Evolutionary conservation across 2,888 invertebrate genomes (phyloP), one percentile per base, ranked within the genome.

Genomic region (Erebia epiphron): DNA sequence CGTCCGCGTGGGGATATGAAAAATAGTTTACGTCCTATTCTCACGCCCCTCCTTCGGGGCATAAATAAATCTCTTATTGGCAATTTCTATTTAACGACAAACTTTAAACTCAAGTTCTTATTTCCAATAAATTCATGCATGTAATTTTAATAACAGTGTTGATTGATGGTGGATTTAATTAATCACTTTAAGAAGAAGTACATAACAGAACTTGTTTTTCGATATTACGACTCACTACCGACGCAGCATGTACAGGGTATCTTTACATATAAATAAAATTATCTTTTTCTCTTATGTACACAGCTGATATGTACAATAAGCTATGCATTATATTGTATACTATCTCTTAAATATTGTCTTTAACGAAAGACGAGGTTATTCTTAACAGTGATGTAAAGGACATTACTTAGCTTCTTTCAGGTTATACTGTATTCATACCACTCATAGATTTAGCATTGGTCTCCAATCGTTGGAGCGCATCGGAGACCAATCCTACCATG

Each of bases 381-480:
- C 9, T 9, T 50, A 52, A 2, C 52, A 16, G 8, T 18, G 9
- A 16, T 18, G 9, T 10, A 16, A 52, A 43, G 43, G 10, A 11
- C 43, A 21, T 21, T 21, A 14, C 26, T 21, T 35, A 58, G 35
- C 7, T 62, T 49, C 21, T 26, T 26, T 13, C 16, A 41, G 69
- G 79, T 78, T 78, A 77, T 77, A 75, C 26, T 26, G 26, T 26
- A 26, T 26, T 3, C 26, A 26, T 26, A 26, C 26, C 3, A 26
- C 26, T 26, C 26, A 26, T 26, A 26, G 26, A 26, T 26, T 26
- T 26, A 26, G 26, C 26, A 26, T 26, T 26, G 26, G 26, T 26
- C 26, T 26, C 26, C 26, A 4, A 26, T 26, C n/a, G n/a, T n/a
- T 26, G 26, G 26, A 26, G 26, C 3, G 26, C 26, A 26, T 1